phyloP scores from a whole-genome alignment of 2,113 vertebrate species.

The Patagioenas fasciata region DNA sequence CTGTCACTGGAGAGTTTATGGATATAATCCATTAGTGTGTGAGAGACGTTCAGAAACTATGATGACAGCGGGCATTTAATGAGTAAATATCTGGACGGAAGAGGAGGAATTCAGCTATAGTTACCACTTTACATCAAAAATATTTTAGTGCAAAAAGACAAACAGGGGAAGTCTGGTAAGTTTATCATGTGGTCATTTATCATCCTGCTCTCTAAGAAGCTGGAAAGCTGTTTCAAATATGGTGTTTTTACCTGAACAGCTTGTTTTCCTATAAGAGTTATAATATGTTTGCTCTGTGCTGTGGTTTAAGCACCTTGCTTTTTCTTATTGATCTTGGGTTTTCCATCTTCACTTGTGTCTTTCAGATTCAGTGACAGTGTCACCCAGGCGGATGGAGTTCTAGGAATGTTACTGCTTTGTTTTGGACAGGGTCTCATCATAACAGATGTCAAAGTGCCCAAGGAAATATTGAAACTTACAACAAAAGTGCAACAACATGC shows the following conservation, averaged over 20 bases:
- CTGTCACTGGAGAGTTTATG: not conserved
- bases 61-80: not conserved
- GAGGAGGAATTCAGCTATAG: not conserved
- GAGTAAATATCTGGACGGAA: not conserved
- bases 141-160: not conserved
- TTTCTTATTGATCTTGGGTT: not conserved
- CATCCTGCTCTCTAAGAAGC: not conserved
- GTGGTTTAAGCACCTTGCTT: not conserved
- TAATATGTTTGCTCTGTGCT: not conserved
- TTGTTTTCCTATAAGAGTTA: not conserved
- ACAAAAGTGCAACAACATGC: not conserved
- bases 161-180: not conserved
- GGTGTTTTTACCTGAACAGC: not conserved
- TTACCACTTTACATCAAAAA: not conserved
- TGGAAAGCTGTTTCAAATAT: not conserved
- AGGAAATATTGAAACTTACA: not conserved
- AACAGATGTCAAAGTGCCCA: not conserved
- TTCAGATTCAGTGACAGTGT: not conserved
- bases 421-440: not conserved
- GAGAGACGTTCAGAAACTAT: not conserved
- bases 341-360: not conserved
- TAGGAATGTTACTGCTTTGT: not conserved
- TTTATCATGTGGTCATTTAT: not conserved
- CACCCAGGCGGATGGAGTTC: not conserved
- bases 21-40: slow-evolving; percentile 1